These are phyloP conservation scores for Epinephelus moara DNA, from an alignment of 2,113 vertebrate genomes.

Conservation along the genomic window DNA sequence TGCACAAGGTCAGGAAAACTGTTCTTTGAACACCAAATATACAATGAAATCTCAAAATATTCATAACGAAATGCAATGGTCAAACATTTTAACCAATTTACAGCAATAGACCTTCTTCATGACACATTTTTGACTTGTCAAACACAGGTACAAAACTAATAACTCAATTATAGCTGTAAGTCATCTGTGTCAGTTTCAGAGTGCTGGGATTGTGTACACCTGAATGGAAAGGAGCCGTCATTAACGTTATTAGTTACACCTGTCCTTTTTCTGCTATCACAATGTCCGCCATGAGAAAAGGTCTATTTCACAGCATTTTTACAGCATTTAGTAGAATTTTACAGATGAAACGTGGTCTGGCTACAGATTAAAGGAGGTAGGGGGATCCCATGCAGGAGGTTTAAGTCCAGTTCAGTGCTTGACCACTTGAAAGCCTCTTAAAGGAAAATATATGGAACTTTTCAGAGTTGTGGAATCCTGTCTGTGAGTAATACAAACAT, in stretches of 20 bases:
- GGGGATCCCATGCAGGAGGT: neutral
- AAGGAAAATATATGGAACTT: neutral
- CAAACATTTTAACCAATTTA: neutral
- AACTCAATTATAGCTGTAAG: neutral
- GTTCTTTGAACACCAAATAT: neutral
- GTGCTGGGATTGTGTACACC: too few relatives aligned
- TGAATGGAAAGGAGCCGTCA: neutral
- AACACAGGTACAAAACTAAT: neutral
- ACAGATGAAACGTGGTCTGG: neutral
- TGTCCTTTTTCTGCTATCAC: neutral
- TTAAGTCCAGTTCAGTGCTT: neutral
- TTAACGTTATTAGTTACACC: neutral
- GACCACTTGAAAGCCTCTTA: neutral
- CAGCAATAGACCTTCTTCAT: neutral
- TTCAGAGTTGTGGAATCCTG: neutral
- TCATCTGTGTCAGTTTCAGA: neutral
- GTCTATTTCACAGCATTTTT: conserved; percentile 17
- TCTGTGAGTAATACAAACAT: neutral
- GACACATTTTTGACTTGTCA: neutral
- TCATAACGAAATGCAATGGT: too few relatives aligned
- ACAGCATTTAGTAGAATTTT: neutral
- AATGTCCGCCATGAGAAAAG: neutral
- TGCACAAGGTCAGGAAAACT: neutral
- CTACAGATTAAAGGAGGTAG: neutral
- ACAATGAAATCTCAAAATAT: neutral